Evolutionary conservation across 1,140 invertebrate genomes (phyloP).

Genomic region (Calosoma granatense): DNA sequence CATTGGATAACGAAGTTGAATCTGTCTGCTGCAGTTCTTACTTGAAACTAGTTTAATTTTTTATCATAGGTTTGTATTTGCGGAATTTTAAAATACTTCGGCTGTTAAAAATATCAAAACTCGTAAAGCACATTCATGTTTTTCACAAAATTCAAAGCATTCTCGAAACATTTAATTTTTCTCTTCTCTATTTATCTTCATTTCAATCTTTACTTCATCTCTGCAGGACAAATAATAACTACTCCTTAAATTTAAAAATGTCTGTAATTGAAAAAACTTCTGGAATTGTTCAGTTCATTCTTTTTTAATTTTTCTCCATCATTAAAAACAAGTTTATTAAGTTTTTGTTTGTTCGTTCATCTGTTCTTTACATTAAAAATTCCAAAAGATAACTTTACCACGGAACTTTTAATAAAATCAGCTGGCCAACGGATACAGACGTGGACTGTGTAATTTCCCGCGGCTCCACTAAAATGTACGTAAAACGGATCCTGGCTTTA

Average conservation of each 20-base stretch:
- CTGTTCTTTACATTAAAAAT: neutral
- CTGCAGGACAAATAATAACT: neutral
- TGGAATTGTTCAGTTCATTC: neutral
- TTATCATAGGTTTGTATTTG: too few species aligned
- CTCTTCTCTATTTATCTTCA: neutral
- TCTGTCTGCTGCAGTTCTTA: neutral
- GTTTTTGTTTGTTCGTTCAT: neutral
- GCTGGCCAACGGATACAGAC: too few species aligned
- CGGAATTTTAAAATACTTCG: too few species aligned
- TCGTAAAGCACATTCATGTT: neutral
- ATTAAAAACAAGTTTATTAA: slow-evolving; percentile 6
- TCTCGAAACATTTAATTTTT: neutral
- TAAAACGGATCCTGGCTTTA: neutral
- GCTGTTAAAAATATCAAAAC: too few species aligned
- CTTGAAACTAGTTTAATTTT: too few species aligned
- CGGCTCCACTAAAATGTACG: neutral
- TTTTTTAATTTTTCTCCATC: neutral
- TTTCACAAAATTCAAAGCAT: neutral
- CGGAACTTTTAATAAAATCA: neutral
- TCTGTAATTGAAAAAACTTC: neutral
- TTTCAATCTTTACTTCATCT: neutral
- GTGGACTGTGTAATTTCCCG: neutral
- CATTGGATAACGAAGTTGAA: neutral
- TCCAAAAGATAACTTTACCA: neutral
- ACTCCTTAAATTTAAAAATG: too few species aligned